phyloP scores from a whole-genome alignment of 1,140 invertebrate genomes.

The Chymomyza costata region DNA sequence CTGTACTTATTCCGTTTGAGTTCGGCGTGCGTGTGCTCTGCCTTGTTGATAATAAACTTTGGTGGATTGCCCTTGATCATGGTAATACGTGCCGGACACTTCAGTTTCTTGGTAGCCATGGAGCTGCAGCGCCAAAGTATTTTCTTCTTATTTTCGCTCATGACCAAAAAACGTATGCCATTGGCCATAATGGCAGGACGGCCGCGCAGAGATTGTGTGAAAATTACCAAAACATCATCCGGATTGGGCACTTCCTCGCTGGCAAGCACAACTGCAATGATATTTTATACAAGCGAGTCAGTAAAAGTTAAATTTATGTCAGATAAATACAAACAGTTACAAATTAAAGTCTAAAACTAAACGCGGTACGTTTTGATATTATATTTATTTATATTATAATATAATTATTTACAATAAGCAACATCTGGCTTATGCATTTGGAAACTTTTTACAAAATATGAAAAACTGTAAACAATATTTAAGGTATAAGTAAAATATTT shows the following conservation, averaged over 20 bases:
- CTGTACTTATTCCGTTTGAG: slow-evolving; percentile 72
- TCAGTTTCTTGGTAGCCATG: slow-evolving; percentile 74
- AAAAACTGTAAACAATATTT: no score
- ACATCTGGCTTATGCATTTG: no score
- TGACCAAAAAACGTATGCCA: slow-evolving; percentile 69
- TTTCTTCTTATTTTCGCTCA: slow-evolving; percentile 75
- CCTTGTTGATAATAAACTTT: slow-evolving; percentile 72
- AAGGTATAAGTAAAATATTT: no score
- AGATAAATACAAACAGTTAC: no score
- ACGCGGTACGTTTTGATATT: no score
- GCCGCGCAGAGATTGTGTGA: slow-evolving; percentile 69
- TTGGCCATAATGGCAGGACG: slow-evolving; percentile 73
- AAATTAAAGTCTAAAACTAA: no score
- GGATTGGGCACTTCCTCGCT: slow-evolving; percentile 70
- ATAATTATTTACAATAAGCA: no score
- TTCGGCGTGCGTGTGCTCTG: slow-evolving; percentile 67
- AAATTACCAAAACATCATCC: slow-evolving; percentile 66
- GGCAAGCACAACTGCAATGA: slow-evolving; percentile 61
- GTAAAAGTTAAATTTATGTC: not conserved
- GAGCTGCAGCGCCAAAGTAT: slow-evolving; percentile 74
- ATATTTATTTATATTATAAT: no score
- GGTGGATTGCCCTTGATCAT: slow-evolving; percentile 72
- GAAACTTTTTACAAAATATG: no score
- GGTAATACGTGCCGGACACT: slow-evolving; percentile 73
- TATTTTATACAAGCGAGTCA: no score